A percentile compares a stretch with the other conserved stretches of the same genome.
phyloP scores from a whole-genome alignment of 2,888 invertebrate species.

The Pimpla rufipes region DNA sequence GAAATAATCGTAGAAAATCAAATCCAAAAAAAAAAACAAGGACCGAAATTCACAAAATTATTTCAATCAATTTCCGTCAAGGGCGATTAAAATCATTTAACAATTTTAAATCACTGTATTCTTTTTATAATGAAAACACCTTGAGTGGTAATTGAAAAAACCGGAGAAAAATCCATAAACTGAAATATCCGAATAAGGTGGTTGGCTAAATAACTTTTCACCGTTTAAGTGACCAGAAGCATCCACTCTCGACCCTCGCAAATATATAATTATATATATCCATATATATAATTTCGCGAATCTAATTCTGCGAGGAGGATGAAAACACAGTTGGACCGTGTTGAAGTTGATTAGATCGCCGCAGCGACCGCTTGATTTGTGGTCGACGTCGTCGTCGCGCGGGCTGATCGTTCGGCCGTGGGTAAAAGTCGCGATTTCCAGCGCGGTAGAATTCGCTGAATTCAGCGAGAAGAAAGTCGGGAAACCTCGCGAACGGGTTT shows the following conservation, averaged over 20 bases:
- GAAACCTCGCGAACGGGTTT: conserved; percentile 34
- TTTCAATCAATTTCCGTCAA: no score
- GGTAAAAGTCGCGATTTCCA: background rate
- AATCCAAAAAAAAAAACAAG: no score
- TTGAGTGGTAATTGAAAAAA: no score
- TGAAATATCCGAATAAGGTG: background rate
- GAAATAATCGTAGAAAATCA: no score
- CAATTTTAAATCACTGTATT: no score
- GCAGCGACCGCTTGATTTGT: conserved; percentile 41
- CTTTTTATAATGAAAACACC: no score
- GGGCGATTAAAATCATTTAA: no score
- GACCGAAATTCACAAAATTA: no score
- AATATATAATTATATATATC: background rate
- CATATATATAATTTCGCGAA: conserved; percentile 21
- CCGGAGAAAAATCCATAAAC: no score
- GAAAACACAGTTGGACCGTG: background rate
- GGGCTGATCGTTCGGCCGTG: conserved; percentile 29
- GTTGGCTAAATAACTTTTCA: conserved; percentile 9
- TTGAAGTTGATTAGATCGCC: conserved; percentile 27
- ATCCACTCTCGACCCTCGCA: background rate
- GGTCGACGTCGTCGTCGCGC: conserved; percentile 35
- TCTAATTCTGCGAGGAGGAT: conserved; percentile 9
- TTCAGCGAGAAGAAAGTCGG: conserved; percentile 33
- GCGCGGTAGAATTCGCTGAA: conserved; percentile 36
- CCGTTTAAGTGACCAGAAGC: background rate